Evolutionary conservation across 2,113 vertebrate genomes (phyloP).

Genomic region (Hippocampus zosterae): DNA sequence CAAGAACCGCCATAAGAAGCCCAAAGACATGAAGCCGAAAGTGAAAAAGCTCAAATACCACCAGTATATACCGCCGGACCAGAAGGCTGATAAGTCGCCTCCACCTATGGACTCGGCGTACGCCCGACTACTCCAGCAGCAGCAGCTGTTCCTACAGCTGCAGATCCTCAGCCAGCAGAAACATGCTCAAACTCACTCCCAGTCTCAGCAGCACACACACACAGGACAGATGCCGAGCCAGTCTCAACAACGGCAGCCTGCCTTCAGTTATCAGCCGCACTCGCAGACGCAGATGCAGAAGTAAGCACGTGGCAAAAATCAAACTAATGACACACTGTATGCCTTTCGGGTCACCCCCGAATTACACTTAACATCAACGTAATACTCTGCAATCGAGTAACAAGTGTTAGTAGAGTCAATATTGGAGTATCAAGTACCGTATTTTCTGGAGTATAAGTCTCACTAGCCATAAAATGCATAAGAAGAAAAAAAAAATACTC

Average conservation of each 20-base stretch:
- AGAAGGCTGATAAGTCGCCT: conserved; percentile 94
- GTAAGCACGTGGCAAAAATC: conserved; percentile 72
- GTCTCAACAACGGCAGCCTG: conserved; percentile 56
- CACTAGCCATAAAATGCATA: too few relatives aligned
- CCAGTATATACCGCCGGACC: conserved; percentile 97
- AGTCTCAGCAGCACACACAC: conserved; percentile 51
- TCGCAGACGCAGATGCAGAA: conserved; percentile 71
- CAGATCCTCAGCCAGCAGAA: conserved; percentile 98
- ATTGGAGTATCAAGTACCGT: too few relatives aligned
- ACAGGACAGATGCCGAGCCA: conserved; percentile 31
- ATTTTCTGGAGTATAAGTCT: too few relatives aligned
- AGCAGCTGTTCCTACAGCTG: conserved; percentile 96
- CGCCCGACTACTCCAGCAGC: conserved; percentile 91
- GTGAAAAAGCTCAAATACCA: conserved; percentile 99
- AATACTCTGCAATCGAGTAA: background rate
- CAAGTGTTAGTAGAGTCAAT: background rate
- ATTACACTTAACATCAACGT: too few relatives aligned
- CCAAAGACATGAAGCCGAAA: conserved; percentile 96
- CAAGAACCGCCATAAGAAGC: conserved; percentile 96
- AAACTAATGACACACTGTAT: background rate
- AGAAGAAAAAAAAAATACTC: too few relatives aligned
- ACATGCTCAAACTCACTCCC: conserved; percentile 74
- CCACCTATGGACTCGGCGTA: conserved; percentile 98
- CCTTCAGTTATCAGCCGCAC: conserved; percentile 84
- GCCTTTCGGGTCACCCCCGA: too few relatives aligned